phyloP scores from a whole-genome alignment of 2,797 vertebrate species.

The Pelochelys cantorii region DNA sequence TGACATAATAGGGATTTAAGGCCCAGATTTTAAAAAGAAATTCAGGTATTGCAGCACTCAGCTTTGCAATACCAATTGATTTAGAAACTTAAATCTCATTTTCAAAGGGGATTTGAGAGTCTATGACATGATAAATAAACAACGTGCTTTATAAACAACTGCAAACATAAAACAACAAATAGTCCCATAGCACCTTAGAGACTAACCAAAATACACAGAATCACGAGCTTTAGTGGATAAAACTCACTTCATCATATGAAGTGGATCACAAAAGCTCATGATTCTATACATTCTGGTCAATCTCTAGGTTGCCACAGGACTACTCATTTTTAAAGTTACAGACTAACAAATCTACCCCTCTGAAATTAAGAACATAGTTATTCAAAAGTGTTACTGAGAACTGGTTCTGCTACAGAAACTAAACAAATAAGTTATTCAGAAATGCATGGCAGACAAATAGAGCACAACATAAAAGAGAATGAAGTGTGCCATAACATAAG shows the following conservation, averaged over 20 bases:
- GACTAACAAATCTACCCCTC: too few relatives aligned
- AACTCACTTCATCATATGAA: too few relatives aligned
- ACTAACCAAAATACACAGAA: too few relatives aligned
- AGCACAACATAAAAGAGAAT: not conserved
- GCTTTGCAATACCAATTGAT: not conserved
- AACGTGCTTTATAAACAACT: not conserved
- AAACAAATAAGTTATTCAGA: not conserved
- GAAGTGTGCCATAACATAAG: not conserved
- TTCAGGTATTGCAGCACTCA: not conserved
- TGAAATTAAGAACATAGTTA: not conserved
- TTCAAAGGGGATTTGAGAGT: not conserved
- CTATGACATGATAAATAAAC: not conserved
- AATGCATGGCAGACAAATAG: not conserved
- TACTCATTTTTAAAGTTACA: too few relatives aligned
- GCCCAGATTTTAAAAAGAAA: not conserved
- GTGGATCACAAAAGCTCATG: too few relatives aligned
- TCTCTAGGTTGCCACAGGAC: too few relatives aligned
- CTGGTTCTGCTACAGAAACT: not conserved
- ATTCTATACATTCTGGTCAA: too few relatives aligned
- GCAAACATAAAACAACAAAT: too few relatives aligned
- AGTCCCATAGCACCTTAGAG: too few relatives aligned
- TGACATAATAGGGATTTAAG: not conserved
- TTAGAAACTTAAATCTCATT: not conserved
- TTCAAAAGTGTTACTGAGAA: not conserved
- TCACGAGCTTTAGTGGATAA: too few relatives aligned